Evolutionary conservation across 2,888 invertebrate genomes (phyloP).

Genomic region (Hypercompe scribonia): DNA sequence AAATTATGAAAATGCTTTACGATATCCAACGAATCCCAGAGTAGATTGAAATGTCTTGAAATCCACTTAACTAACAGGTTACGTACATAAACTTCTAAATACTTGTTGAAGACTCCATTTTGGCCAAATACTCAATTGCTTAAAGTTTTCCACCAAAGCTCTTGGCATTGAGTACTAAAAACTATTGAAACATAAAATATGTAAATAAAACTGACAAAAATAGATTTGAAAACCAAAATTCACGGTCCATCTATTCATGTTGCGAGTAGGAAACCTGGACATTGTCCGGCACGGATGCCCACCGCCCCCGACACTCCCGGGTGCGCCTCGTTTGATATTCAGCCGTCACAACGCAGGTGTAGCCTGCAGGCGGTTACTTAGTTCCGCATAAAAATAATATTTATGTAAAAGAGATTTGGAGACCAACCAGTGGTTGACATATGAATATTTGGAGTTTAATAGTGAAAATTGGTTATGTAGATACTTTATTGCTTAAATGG

Average conservation of each 20-base stretch:
- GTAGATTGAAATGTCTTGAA: background rate
- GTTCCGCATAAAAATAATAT: slow-evolving; percentile 32
- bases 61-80: background rate
- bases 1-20: background rate
- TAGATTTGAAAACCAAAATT: background rate
- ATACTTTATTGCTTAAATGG: background rate
- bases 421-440: background rate
- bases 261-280: background rate
- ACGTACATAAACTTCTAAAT: background rate
- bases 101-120: background rate
- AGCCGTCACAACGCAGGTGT: slow-evolving; percentile 42
- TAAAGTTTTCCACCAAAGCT: too few species aligned
- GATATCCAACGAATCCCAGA: background rate
- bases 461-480: background rate
- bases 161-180: background rate
- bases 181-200: background rate
- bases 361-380: slow-evolving; percentile 33
- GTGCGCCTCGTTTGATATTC: slow-evolving; percentile 47
- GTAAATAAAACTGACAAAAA: background rate
- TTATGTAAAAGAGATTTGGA: slow-evolving; percentile 11
- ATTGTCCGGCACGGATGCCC: background rate
- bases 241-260: slow-evolving; percentile 10
- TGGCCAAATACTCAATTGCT: too few species aligned
- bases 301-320: slow-evolving; percentile 10
- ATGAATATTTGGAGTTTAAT: background rate